Conservation (phyloP, 1,140 invertebrate species). For the Teleopsis dalmanni region DNA sequence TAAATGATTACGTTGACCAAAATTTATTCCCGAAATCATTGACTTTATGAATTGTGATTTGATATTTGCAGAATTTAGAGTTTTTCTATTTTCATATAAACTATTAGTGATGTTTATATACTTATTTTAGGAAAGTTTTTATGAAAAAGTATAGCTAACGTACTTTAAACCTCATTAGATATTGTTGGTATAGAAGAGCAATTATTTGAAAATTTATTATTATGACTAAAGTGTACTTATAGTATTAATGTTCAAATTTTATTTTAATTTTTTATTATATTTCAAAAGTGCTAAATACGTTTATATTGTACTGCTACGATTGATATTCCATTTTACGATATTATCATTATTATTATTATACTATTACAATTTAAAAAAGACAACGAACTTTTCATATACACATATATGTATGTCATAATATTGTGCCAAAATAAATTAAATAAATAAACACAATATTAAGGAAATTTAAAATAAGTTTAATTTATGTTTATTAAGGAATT, state of each 20-base stretch:
- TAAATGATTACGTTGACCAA: constrained; percentile 37
- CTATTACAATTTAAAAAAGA: too few species aligned
- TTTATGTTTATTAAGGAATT: too few species aligned
- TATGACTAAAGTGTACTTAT: constrained; percentile 38
- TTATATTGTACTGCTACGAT: too few species aligned
- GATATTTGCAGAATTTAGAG: background rate
- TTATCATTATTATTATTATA: too few species aligned
- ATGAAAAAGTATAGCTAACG: background rate
- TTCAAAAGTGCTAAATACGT: too few species aligned
- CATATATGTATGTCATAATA: too few species aligned
- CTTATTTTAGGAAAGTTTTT: background rate
- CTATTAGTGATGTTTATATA: background rate
- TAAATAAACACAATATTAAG: too few species aligned
- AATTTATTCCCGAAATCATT: constrained; percentile 38
- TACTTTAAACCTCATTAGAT: background rate
- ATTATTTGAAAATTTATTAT: background rate
- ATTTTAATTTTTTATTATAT: too few species aligned
- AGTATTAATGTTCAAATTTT: constrained; percentile 38
- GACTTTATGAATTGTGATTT: constrained; percentile 14
- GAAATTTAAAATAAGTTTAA: too few species aligned
- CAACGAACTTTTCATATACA: too few species aligned
- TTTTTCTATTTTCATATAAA: constrained; percentile 1
- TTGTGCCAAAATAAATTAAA: too few species aligned
- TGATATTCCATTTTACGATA: too few species aligned
- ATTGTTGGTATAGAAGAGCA: background rate